phyloP scores from a whole-genome alignment of 1,140 invertebrate species.

The Scaptomyza pallida region DNA sequence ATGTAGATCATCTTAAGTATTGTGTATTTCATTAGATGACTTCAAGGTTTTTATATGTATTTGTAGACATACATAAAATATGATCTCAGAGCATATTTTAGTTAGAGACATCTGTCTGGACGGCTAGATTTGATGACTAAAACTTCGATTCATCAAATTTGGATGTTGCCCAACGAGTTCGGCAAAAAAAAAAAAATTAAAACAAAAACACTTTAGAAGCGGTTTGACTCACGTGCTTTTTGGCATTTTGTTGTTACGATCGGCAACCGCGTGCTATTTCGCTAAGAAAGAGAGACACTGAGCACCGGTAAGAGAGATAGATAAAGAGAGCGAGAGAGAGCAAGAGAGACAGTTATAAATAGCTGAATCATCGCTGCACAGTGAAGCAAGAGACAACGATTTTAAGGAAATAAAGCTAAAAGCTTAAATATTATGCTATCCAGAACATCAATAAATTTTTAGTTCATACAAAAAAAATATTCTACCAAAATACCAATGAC shows the following conservation, averaged over 20 bases:
- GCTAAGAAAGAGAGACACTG: not conserved
- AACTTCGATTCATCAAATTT: constrained; percentile 17
- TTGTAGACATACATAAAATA: too few relatives aligned
- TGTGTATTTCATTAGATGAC: not conserved
- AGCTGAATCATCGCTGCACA: constrained; percentile 31
- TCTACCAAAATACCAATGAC: not conserved
- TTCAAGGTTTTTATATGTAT: too few relatives aligned
- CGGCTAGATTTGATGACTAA: constrained; percentile 8
- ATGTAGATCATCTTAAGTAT: not conserved
- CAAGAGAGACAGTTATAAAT: not conserved
- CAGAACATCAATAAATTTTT: too few relatives aligned
- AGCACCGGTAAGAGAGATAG: not conserved
- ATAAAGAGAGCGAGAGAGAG: not conserved
- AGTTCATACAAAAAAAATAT: too few relatives aligned
- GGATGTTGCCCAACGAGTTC: constrained; percentile 32
- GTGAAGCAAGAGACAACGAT: too few relatives aligned
- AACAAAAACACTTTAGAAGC: constrained; percentile 11
- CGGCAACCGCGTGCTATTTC: constrained; percentile 37
- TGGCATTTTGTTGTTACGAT: constrained; percentile 41
- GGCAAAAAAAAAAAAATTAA: not conserved
- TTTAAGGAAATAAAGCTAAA: too few relatives aligned
- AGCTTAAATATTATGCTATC: too few relatives aligned
- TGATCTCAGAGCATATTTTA: too few relatives aligned
- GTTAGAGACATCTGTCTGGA: too few relatives aligned
- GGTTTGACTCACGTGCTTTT: constrained; percentile 44